A percentile compares a stretch with the other conserved stretches of the same genome.
Conservation (phyloP, 2,888 invertebrate genomes). For the Tortricodes alternella region DNA sequence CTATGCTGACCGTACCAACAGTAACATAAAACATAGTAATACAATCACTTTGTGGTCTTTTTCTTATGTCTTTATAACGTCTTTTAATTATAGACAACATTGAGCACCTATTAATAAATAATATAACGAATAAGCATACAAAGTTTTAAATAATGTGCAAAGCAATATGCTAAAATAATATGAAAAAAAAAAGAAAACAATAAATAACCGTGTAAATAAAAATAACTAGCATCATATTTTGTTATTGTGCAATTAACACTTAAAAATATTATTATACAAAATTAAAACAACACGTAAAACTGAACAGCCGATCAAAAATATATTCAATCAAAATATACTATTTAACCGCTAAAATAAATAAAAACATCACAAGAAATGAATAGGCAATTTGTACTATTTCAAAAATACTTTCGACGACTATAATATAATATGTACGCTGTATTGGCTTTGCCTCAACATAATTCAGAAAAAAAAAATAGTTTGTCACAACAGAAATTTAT, state of each 20-base stretch:
- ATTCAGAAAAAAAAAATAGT: background rate
- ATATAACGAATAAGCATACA: too few relatives aligned
- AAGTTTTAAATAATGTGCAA: too few relatives aligned
- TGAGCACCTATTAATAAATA: slow-evolving; percentile 6
- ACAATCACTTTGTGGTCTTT: slow-evolving; percentile 3
- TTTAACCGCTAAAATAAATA: background rate
- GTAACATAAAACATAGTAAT: background rate
- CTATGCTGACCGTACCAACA: background rate
- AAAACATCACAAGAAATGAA: background rate
- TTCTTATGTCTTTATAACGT: slow-evolving; percentile 9
- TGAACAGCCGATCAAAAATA: slow-evolving; percentile 19
- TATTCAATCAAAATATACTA: slow-evolving; percentile 17
- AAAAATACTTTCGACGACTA: background rate
- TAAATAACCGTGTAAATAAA: slow-evolving; percentile 9
- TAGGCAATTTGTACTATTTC: background rate
- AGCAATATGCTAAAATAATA: too few relatives aligned
- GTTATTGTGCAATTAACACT: slow-evolving; percentile 6
- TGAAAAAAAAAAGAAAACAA: slow-evolving; percentile 3
- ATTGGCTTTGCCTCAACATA: background rate
- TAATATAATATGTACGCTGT: too few relatives aligned
- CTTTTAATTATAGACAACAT: background rate
- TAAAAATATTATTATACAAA: slow-evolving; percentile 11
- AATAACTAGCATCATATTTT: background rate
- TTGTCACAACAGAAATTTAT: background rate
- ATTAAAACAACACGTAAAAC: slow-evolving; percentile 15